A percentile compares a stretch with the other conserved stretches of the same genome.
phyloP scores from a whole-genome alignment of 1,140 invertebrate species.

The Teleogryllus occipitalis region DNA sequence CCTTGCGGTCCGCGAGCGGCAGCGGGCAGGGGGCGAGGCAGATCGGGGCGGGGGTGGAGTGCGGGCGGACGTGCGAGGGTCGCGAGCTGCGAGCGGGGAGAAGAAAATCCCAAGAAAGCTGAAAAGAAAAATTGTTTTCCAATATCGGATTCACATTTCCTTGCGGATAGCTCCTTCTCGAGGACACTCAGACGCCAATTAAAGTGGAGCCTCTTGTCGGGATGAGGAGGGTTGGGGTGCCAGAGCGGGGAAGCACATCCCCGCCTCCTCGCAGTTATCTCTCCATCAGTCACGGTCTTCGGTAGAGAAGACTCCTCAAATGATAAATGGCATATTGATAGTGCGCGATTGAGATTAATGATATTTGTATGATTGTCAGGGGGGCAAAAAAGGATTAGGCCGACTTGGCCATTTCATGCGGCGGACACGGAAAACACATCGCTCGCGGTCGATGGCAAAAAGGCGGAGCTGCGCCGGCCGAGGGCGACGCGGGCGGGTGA shows the following conservation, averaged over 20 bases:
- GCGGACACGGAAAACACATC: too few species aligned
- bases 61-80: too few species aligned
- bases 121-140: constrained; percentile 5
- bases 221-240: not conserved
- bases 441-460: too few species aligned
- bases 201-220: not conserved
- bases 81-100: not conserved
- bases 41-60: too few species aligned
- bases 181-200: not conserved
- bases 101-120: not conserved
- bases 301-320: not conserved
- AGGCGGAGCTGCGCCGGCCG: too few species aligned
- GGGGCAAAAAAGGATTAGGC: not conserved
- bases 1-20: not conserved
- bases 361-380: not conserved
- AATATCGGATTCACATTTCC: constrained; percentile 4
- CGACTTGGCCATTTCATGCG: too few species aligned
- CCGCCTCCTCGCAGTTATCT: not conserved
- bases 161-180: not conserved
- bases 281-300: not conserved
- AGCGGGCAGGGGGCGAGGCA: too few species aligned
- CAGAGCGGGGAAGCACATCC: not conserved
- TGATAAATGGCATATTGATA: not conserved
- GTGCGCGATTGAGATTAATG: not conserved
- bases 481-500: too few species aligned